Percentiles rank a stretch among this genome's conserved stretches.
Evolutionary conservation across 1,140 invertebrate species (phyloP).

Genomic region (Achatina immaculata): DNA sequence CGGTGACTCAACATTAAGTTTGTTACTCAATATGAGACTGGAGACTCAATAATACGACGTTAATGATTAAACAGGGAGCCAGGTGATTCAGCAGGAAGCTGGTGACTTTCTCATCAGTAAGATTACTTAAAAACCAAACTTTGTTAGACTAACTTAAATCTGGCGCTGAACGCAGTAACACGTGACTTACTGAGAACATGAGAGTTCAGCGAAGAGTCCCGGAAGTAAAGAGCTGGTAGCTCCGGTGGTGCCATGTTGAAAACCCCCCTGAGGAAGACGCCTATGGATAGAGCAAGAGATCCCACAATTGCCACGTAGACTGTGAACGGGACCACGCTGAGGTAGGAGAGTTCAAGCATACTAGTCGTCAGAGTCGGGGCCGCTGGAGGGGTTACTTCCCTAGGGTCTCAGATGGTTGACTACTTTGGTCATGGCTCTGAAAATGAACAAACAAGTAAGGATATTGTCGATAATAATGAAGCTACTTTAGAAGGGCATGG

Average conservation of each 20-base stretch:
- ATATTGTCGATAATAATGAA: too few relatives aligned
- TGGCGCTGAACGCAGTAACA: too few relatives aligned
- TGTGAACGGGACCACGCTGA: conserved; percentile 25
- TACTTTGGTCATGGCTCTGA: not conserved
- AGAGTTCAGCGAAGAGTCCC: conserved; percentile 51
- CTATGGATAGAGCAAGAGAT: conserved; percentile 38
- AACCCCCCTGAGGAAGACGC: conserved; percentile 38
- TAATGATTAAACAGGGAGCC: too few relatives aligned
- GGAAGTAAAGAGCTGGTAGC: conserved; percentile 50
- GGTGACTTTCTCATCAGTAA: too few relatives aligned
- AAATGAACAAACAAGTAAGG: not conserved
- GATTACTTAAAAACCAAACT: too few relatives aligned
- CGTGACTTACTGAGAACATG: conserved; percentile 49
- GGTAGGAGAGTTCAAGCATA: conserved; percentile 33
- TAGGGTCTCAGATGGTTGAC: not conserved
- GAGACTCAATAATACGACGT: too few relatives aligned
- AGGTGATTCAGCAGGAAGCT: too few relatives aligned
- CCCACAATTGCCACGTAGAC: conserved; percentile 39
- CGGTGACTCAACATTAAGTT: too few relatives aligned
- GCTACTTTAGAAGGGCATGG: too few relatives aligned
- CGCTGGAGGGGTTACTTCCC: not conserved
- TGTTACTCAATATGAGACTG: too few relatives aligned
- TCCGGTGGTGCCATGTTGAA: conserved; percentile 25
- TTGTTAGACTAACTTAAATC: too few relatives aligned
- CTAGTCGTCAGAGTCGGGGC: conserved; percentile 17